Conservation (phyloP, 2,797 vertebrate genomes). For the Eospalax fontanierii region DNA sequence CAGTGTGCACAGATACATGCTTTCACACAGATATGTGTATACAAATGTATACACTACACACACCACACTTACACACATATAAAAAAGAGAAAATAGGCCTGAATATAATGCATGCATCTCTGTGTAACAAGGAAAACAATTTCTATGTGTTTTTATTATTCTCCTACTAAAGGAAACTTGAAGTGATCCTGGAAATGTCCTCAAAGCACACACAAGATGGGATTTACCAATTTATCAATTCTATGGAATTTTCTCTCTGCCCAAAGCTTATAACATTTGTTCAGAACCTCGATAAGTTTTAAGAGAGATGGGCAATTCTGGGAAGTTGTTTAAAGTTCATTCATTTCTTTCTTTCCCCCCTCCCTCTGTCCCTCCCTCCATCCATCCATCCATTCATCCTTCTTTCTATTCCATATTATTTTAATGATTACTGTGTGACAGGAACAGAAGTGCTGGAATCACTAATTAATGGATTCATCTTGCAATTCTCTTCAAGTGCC, state of each 20-base stretch:
- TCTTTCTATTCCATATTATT: too few relatives aligned
- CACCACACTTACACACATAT: too few relatives aligned
- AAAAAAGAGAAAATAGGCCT: neutral
- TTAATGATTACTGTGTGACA: too few relatives aligned
- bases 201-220: neutral
- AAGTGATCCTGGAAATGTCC: neutral
- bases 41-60: too few relatives aligned
- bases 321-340: neutral
- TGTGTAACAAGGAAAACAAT: neutral
- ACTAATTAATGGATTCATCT: too few relatives aligned
- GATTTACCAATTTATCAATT: neutral
- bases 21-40: too few relatives aligned
- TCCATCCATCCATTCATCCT: too few relatives aligned
- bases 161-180: neutral
- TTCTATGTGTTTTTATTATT: neutral
- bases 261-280: neutral
- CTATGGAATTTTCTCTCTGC: neutral
- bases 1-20: too few relatives aligned
- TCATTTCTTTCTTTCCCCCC: neutral
- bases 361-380: too few relatives aligned
- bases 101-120: neutral
- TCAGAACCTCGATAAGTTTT: neutral
- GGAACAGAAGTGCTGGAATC: too few relatives aligned
- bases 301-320: constrained; percentile 16
- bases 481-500: too few relatives aligned